Evolutionary conservation across 2,113 vertebrate genomes (phyloP), one percentile per base, ranked within the genome.

Genomic region (Grammomys dolichurus): DNA sequence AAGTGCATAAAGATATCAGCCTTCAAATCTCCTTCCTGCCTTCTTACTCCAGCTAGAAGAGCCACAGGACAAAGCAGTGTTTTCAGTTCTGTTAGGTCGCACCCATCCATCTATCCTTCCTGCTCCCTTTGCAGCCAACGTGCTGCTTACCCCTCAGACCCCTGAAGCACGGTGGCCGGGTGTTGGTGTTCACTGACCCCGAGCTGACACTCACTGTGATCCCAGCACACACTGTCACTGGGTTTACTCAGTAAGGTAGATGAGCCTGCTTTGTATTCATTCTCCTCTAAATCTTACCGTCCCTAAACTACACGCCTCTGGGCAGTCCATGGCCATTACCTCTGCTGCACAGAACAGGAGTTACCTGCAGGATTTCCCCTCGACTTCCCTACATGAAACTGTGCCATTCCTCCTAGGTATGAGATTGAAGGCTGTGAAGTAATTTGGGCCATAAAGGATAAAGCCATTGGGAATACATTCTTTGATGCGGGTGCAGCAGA

Each of bases 401-500:
- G 94, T 89, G 88, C 87, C 96, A 63, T 92, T 84, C 51, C 46
- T 96, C 95, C 22, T 73, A 98, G 98, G 80, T 99, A 99, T 96
- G 99, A 99, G 98, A 98, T 99, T 75, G 98, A 99, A 97, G 99
- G 99, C 91, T 99, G 99, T 65, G 99, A 99, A 98, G 99, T 99
- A 40, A 98, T 99, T 97, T 99, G 99, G 99, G 99, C 99, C 8
- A 98, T 99, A 96, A 99, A 99, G 98, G 99, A 99, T 98, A 99
- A 99, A 98, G 99, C 99, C 87, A 99, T 99, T 92, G 99, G 99
- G 65, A 99, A 99, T 97, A 99, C 99, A 5, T 99, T 99, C 97
- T 99, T 99, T 70, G 99, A 99, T 65, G 99, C 99, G 1, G 99
- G 99, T 92, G 99, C 99, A 2, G 99, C 99, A 46, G 99, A 99